These are phyloP conservation scores for Malacoctenus gilli DNA, from an alignment of 2,797 vertebrate species.

Conservation along the genomic window DNA sequence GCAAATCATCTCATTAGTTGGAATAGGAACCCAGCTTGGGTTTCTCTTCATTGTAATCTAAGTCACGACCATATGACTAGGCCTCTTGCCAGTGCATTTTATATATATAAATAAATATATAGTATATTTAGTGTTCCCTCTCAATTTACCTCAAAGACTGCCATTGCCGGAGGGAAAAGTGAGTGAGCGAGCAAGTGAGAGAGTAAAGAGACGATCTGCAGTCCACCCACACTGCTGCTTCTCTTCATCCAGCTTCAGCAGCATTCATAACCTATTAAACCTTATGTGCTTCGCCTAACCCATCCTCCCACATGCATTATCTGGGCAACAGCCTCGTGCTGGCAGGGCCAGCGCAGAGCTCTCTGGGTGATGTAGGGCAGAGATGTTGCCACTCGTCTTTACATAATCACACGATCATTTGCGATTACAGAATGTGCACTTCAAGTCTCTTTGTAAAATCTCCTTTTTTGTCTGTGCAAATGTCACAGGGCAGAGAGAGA, in stretches of 20 bases:
- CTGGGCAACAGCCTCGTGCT: constrained; percentile 49
- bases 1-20: constrained; percentile 50
- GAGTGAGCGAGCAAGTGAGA: constrained; percentile 27
- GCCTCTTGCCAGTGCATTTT: constrained; percentile 61
- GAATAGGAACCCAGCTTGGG: constrained; percentile 41
- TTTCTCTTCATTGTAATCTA: constrained; percentile 56
- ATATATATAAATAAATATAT: too few relatives aligned
- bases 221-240: constrained; percentile 76
- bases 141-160: constrained; percentile 69
- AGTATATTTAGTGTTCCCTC: constrained; percentile 49
- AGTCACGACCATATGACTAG: constrained; percentile 67
- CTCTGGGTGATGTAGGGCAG: constrained; percentile 35
- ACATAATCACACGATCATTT: constrained; percentile 24
- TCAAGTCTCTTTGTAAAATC: constrained; percentile 4
- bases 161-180: constrained; percentile 53
- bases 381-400: constrained; percentile 43
- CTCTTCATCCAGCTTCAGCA: constrained; percentile 61
- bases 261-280: constrained; percentile 76
- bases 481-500: constrained; percentile 88
- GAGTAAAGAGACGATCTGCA: constrained; percentile 65
- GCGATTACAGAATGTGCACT: constrained; percentile 3
- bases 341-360: constrained; percentile 36
- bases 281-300: constrained; percentile 64
- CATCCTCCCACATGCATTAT: constrained; percentile 71
- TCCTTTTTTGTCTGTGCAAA: constrained; percentile 19